phyloP scores from a whole-genome alignment of 30 jellyfish, hydroid and myxozoan species.

The Aurelia aurita complex sp. Pacific region DNA sequence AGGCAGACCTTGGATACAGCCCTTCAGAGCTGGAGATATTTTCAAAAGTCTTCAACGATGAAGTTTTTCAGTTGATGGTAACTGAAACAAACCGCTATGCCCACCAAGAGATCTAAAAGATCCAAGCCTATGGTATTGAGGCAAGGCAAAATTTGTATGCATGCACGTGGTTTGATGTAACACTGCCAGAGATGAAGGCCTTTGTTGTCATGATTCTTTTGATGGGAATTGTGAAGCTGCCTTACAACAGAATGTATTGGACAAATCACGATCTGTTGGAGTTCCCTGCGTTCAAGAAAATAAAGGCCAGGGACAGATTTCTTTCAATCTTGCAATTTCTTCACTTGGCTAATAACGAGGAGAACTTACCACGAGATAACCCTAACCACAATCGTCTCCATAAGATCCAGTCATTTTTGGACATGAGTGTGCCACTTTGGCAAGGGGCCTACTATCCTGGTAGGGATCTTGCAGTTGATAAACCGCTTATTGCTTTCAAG shows the following conservation, averaged over 20 bases:
- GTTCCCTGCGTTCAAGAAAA: background rate
- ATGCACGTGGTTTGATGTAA: background rate
- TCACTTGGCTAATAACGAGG: too few species aligned
- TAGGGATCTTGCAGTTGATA: too few species aligned
- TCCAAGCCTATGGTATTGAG: too few species aligned
- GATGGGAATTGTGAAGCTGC: conserved; percentile 6
- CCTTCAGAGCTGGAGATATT: conserved; percentile 13
- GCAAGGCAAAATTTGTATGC: background rate
- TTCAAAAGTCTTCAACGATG: conserved; percentile 16
- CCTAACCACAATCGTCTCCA: too few species aligned
- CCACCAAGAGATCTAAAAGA: too few species aligned
- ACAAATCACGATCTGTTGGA: background rate
- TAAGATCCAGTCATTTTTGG: too few species aligned
- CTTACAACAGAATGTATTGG: background rate
- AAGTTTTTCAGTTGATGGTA: background rate
- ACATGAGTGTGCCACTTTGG: too few species aligned
- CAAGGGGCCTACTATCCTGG: too few species aligned
- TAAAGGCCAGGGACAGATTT: background rate
- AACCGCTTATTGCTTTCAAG: too few species aligned
- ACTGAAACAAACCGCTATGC: too few species aligned
- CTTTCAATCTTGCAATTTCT: background rate
- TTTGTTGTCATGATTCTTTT: background rate
- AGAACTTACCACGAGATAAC: too few species aligned
- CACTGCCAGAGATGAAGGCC: conserved; percentile 7
- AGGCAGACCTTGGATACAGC: background rate